A percentile compares a stretch with the other conserved stretches of the same genome.
These are phyloP conservation scores for Manis javanica DNA, from an alignment of 2,797 vertebrate species.

Conservation along the genomic window DNA sequence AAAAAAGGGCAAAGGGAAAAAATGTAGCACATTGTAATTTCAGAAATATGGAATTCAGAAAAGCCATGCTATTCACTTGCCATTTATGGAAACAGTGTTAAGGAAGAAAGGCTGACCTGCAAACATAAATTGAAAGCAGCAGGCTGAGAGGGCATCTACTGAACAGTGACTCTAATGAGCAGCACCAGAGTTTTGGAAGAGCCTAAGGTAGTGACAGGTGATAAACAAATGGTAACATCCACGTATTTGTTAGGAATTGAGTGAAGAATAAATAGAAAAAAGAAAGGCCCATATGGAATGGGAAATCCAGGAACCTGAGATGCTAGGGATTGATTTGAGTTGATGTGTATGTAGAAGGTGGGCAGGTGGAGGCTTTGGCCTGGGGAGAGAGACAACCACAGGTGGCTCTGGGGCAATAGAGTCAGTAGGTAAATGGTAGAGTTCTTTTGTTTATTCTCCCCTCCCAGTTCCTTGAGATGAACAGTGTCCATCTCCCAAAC, in stretches of 20 bases:
- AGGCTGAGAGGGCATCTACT: neutral
- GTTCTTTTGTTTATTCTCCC: neutral
- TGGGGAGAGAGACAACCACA: neutral
- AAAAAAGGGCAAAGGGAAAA: neutral
- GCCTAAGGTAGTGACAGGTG: neutral
- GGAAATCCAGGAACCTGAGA: neutral
- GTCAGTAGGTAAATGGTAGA: neutral
- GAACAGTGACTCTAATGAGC: neutral
- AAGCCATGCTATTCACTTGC: neutral
- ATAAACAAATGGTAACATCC: neutral
- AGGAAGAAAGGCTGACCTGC: slow-evolving; percentile 7
- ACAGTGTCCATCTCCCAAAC: neutral
- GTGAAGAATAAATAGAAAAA: neutral
- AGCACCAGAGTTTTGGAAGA: neutral
- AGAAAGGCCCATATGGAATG: neutral
- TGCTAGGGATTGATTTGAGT: neutral
- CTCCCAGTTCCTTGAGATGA: neutral
- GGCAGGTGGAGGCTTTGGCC: neutral
- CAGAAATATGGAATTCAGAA: neutral
- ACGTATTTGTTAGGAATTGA: neutral
- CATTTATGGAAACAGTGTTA: neutral
- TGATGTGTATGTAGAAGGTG: neutral
- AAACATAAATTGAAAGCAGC: neutral
- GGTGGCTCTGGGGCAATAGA: neutral
- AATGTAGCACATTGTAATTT: slow-evolving; percentile 16